These are phyloP conservation scores for Cirrhinus molitorella DNA, from an alignment of 2,797 vertebrate genomes.

Conservation along the genomic window DNA sequence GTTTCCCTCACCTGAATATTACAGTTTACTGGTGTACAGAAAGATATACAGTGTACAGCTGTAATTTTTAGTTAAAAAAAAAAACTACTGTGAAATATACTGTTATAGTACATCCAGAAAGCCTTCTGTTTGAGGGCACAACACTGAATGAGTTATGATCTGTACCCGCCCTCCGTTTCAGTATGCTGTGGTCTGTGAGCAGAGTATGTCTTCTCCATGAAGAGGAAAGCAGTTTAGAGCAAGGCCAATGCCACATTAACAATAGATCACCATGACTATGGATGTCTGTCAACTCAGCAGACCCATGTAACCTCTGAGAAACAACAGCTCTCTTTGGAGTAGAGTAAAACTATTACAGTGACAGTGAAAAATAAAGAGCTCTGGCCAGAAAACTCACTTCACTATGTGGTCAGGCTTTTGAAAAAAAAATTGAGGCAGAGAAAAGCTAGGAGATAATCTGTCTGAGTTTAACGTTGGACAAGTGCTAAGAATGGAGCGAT, in stretches of 20 bases:
- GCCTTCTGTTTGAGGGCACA: not conserved
- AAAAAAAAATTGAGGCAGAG: slow-evolving; percentile 23
- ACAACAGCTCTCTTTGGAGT: slow-evolving; percentile 18
- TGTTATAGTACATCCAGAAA: not conserved
- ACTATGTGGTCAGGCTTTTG: slow-evolving; percentile 9
- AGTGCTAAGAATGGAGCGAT: slow-evolving; percentile 35
- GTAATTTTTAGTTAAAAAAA: not conserved
- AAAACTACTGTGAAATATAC: not conserved
- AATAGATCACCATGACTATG: slow-evolving; percentile 27
- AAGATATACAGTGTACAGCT: not conserved
- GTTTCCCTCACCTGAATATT: not conserved
- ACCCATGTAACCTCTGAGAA: slow-evolving; percentile 35
- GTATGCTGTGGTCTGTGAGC: not conserved
- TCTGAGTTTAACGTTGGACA: not conserved
- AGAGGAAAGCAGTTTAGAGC: not conserved
- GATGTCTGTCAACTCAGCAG: slow-evolving; percentile 33
- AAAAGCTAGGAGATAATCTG: slow-evolving; percentile 44
- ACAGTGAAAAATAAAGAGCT: slow-evolving; percentile 30
- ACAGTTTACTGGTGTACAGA: not conserved
- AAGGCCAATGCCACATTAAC: slow-evolving; percentile 17
- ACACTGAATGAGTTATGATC: slow-evolving; percentile 6
- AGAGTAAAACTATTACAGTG: not conserved
- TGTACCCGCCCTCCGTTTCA: not conserved
- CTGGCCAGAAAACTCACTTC: not conserved
- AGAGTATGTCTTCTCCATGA: slow-evolving; percentile 23